These are phyloP conservation scores for Nycteola revayana DNA, from an alignment of 2,888 invertebrate genomes.

Conservation along the genomic window DNA sequence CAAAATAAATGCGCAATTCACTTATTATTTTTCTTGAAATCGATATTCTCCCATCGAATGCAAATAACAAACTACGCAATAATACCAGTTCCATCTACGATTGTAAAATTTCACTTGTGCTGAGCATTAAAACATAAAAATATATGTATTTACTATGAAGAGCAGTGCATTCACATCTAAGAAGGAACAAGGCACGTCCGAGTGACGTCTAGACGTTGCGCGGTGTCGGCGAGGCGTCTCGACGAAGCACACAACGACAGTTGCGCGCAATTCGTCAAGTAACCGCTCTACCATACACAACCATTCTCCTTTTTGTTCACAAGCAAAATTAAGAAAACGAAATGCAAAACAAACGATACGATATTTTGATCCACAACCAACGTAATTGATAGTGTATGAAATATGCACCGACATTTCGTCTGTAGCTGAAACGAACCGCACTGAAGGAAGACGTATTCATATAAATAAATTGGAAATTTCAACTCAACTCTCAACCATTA, in stretches of 20 bases:
- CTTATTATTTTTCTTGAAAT: too few relatives aligned
- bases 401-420: conserved; percentile 50
- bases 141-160: conserved; percentile 26
- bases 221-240: conserved; percentile 23
- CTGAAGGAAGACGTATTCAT: conserved; percentile 51
- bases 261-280: conserved; percentile 51
- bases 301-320: conserved; percentile 35
- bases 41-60: too few relatives aligned
- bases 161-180: conserved; percentile 40
- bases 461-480: too few relatives aligned
- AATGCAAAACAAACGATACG: conserved; percentile 43
- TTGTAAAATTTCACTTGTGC: too few relatives aligned
- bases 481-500: too few relatives aligned
- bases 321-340: conserved; percentile 33
- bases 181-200: conserved; percentile 37
- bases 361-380: conserved; percentile 40
- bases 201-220: conserved; percentile 39
- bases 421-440: conserved; percentile 35
- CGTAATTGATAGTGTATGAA: conserved; percentile 50
- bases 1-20: too few relatives aligned
- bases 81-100: too few relatives aligned
- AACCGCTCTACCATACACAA: conserved; percentile 35
- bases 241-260: conserved; percentile 24
- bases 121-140: neutral
- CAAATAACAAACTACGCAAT: too few relatives aligned